These are phyloP conservation scores for Lineus longissimus DNA, from an alignment of 1,140 invertebrate genomes.

Conservation along the genomic window DNA sequence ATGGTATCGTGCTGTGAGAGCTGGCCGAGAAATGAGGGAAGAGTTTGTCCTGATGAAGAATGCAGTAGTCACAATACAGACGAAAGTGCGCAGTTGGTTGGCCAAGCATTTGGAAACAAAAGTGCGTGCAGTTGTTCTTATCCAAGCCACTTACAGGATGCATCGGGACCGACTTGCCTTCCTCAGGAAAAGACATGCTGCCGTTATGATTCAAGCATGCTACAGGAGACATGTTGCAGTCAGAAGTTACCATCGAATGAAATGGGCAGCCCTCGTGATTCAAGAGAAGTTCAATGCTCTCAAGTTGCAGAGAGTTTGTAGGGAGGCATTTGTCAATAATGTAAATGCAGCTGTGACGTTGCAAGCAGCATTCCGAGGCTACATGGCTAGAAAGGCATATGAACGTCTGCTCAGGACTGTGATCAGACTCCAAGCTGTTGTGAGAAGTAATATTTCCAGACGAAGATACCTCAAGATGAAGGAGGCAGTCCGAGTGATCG, in stretches of 20 bases:
- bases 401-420: constrained; percentile 5
- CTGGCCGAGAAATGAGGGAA: neutral
- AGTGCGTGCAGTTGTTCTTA: neutral
- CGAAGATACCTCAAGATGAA: neutral
- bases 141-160: neutral
- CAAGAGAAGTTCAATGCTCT: neutral
- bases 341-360: constrained; percentile 9
- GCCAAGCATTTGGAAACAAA: neutral
- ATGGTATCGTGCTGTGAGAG: neutral
- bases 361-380: constrained; percentile 22
- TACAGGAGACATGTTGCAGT: constrained; percentile 6
- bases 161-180: constrained; percentile 4
- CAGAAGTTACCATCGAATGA: constrained; percentile 12
- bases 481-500: constrained; percentile 8
- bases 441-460: constrained; percentile 4
- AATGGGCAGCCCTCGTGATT: constrained; percentile 13
- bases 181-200: constrained; percentile 8
- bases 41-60: constrained; percentile 4
- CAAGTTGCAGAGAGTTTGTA: neutral
- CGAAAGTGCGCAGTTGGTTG: constrained; percentile 1
- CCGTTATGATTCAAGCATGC: constrained; percentile 17
- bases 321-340: neutral
- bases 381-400: constrained; percentile 2
- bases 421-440: constrained; percentile 14
- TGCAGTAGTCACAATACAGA: constrained; percentile 27